A percentile compares a stretch with the other conserved stretches of the same genome.
Conservation (phyloP, 2,113 vertebrate genomes). For the Daboia siamensis region DNA sequence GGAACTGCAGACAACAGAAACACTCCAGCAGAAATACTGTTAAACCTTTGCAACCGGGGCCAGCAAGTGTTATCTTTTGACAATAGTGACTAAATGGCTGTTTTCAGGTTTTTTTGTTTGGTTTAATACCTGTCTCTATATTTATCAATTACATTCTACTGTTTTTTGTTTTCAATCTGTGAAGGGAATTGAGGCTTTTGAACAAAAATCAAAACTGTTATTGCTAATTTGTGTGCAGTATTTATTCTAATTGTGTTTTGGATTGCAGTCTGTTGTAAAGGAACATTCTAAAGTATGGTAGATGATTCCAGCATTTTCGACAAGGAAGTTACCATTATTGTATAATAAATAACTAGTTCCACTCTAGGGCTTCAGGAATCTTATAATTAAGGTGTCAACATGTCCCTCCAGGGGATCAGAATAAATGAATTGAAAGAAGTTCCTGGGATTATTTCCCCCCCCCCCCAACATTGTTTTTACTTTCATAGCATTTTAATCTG, state of each 20-base stretch:
- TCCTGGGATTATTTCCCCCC: too few species aligned
- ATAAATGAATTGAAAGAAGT: neutral
- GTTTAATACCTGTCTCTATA: neutral
- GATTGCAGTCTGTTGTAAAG: neutral
- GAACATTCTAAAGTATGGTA: neutral
- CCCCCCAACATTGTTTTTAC: neutral
- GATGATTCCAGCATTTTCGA: neutral
- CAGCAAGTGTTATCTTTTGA: neutral
- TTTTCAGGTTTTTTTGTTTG: neutral
- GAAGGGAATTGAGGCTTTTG: neutral
- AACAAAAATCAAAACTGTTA: neutral
- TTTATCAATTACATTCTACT: neutral
- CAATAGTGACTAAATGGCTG: neutral
- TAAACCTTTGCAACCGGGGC: neutral
- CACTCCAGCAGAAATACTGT: neutral
- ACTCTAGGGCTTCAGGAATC: neutral
- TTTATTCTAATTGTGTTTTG: neutral
- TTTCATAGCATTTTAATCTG: neutral
- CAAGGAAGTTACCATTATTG: neutral
- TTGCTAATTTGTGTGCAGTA: neutral
- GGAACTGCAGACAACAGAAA: neutral
- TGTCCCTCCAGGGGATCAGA: neutral
- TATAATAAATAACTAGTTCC: neutral
- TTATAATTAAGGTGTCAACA: neutral
- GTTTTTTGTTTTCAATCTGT: neutral